Percentiles rank a stretch among this genome's conserved stretches.
Evolutionary conservation across 2,888 invertebrate species (phyloP).

Genomic region (Conistra vaccinii): DNA sequence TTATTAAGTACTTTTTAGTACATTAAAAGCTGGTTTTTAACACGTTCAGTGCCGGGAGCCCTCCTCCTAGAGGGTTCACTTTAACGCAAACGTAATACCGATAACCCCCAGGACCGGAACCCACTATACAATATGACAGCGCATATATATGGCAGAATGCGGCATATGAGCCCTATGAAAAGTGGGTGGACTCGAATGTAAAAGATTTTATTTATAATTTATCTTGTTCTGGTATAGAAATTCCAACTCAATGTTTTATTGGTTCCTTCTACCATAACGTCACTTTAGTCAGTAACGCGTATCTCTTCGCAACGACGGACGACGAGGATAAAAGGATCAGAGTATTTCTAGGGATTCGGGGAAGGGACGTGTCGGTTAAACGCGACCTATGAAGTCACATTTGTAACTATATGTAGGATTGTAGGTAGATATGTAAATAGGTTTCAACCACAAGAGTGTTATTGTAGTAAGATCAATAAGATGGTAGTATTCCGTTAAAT

Average conservation of each 20-base stretch:
- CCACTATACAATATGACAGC: too few relatives aligned
- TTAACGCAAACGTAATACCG: too few relatives aligned
- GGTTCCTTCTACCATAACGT: background rate
- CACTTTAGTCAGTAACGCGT: background rate
- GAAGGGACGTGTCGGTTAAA: slow-evolving; percentile 9
- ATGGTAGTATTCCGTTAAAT: background rate
- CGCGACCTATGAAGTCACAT: background rate
- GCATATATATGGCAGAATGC: too few relatives aligned
- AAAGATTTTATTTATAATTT: too few relatives aligned
- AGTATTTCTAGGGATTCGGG: slow-evolving; percentile 45
- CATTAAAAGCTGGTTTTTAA: too few relatives aligned
- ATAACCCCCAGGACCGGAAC: too few relatives aligned
- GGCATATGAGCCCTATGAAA: too few relatives aligned
- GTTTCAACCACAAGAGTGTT: background rate
- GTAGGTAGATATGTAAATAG: background rate
- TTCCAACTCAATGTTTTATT: background rate
- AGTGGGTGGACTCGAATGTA: too few relatives aligned
- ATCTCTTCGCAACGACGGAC: background rate
- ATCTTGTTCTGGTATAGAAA: too few relatives aligned
- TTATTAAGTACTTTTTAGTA: too few relatives aligned
- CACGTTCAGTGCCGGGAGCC: too few relatives aligned
- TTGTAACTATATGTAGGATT: background rate
- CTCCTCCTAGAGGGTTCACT: too few relatives aligned
- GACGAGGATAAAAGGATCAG: slow-evolving; percentile 48
- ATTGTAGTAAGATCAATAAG: background rate